phyloP scores from a whole-genome alignment of 2,113 vertebrate species.

The Pelodiscus sinensis region DNA sequence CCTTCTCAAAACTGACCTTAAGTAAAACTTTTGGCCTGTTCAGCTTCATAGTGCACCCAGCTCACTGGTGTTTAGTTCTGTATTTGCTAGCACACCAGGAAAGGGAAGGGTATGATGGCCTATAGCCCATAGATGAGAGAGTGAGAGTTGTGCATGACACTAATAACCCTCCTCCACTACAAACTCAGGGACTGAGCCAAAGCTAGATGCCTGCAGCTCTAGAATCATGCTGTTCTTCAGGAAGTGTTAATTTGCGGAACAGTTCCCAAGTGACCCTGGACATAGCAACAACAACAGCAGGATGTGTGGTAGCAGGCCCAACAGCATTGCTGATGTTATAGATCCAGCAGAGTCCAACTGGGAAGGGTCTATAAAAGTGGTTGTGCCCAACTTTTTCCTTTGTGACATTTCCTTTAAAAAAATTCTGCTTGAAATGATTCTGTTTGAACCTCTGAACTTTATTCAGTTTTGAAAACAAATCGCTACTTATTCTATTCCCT shows the following conservation, averaged over 20 bases:
- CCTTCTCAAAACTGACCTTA: background rate
- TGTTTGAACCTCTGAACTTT: background rate
- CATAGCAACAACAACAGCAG: background rate
- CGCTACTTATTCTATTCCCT: background rate
- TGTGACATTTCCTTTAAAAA: background rate
- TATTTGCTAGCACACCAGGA: rapidly evolving
- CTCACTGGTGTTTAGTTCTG: rapidly evolving
- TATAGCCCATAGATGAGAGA: background rate
- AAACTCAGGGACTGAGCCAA: background rate
- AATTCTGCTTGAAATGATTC: background rate
- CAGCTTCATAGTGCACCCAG: too few relatives aligned
- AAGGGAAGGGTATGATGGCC: background rate
- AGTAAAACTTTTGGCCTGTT: background rate
- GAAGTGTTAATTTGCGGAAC: background rate
- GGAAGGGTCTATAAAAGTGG: rapidly evolving
- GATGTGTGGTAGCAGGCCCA: background rate
- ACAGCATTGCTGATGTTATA: background rate
- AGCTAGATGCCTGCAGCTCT: background rate
- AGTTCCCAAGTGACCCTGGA: background rate
- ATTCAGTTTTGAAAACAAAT: background rate
- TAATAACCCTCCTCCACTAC: background rate
- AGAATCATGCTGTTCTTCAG: rapidly evolving
- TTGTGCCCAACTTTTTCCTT: background rate
- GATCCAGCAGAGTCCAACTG: background rate
- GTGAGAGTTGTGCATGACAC: background rate